Conservation (phyloP, 2,113 vertebrate genomes). For the Mixornis gularis region DNA sequence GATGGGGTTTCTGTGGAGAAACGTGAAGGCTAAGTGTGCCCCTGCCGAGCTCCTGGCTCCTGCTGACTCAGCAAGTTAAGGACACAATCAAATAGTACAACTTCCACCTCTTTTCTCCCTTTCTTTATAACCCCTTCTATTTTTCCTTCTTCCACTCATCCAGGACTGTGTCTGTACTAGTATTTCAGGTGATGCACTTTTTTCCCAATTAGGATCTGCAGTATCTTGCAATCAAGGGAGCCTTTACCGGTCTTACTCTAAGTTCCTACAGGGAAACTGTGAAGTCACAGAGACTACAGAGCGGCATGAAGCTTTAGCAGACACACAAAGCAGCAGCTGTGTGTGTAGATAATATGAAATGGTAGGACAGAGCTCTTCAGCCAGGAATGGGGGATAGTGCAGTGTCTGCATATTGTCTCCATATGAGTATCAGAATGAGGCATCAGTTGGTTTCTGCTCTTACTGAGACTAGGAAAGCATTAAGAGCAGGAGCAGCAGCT, state of each 20-base stretch:
- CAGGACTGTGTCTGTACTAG: neutral
- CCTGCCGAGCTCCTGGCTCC: conserved; percentile 35
- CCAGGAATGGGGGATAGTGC: neutral
- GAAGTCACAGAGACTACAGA: neutral
- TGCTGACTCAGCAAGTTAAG: conserved; percentile 43
- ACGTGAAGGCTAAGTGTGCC: conserved; percentile 32
- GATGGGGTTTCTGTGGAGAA: conserved; percentile 45
- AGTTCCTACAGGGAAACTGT: conserved; percentile 3
- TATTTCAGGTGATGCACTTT: accelerated
- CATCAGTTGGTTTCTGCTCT: conserved; percentile 15
- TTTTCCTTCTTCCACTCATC: neutral
- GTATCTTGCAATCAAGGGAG: conserved; percentile 2
- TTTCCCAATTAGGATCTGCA: neutral
- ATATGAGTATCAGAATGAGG: neutral
- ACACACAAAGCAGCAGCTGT: neutral
- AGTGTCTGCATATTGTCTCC: conserved; percentile 12
- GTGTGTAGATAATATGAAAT: neutral
- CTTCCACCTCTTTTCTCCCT: neutral
- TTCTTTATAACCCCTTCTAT: neutral
- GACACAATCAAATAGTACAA: neutral
- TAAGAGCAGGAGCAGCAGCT: conserved; percentile 16
- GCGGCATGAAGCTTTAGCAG: neutral
- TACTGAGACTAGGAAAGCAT: neutral
- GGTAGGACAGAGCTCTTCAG: neutral
- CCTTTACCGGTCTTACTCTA: neutral